Percentiles rank a stretch among this genome's conserved stretches.
Conservation (phyloP, 2,113 vertebrate genomes). For the Rhinopithecus roxellana region DNA sequence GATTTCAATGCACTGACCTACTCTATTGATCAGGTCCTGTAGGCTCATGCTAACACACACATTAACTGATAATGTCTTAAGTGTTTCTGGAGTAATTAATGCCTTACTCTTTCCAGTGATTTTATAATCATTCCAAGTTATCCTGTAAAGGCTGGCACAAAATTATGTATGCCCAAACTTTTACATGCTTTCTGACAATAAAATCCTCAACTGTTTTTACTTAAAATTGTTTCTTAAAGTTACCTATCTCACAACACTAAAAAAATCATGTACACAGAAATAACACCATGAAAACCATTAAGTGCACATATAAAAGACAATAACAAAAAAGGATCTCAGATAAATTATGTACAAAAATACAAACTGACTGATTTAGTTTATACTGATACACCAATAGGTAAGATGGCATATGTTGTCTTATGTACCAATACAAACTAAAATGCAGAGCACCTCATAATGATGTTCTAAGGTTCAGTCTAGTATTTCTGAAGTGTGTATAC, state of each 20-base stretch:
- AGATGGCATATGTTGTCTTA: not conserved
- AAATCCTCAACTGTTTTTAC: not conserved
- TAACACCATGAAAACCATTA: not conserved
- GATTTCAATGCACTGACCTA: not conserved
- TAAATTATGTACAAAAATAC: not conserved
- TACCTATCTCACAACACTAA: not conserved
- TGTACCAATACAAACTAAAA: not conserved
- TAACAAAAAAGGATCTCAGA: not conserved
- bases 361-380: not conserved
- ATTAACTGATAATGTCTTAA: not conserved
- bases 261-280: not conserved
- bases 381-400: not conserved
- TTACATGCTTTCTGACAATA: not conserved
- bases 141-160: not conserved
- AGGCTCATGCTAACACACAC: not conserved
- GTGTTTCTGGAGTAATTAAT: not conserved
- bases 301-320: not conserved
- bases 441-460: not conserved
- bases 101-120: not conserved
- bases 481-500: not conserved
- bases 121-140: not conserved
- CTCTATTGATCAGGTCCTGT: not conserved
- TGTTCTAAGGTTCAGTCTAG: not conserved
- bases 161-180: not conserved
- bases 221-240: conserved; percentile 4